Base-by-base conservation (phyloP, 2,888 invertebrate genomes). In the Trichopoda pennipes region DNA sequence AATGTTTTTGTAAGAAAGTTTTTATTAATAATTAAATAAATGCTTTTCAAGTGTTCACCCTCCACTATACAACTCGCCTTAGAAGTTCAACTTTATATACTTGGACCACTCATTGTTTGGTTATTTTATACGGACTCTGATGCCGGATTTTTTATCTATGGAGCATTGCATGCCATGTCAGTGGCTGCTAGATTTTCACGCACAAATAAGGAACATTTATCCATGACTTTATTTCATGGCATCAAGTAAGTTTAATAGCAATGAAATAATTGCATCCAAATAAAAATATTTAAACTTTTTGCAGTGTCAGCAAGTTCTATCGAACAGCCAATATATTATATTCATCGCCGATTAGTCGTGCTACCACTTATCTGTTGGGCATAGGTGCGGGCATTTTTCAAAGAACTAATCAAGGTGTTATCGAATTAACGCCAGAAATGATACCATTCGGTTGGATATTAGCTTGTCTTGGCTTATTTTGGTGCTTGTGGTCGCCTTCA, bases 11-110 rank as follows among this genome's bases (percentile, higher is more conserved):
- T 28, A 28, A 28, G 7, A 7, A 1, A 6, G 3, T 4, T 4
- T 28, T 28, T 28, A 7, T 28, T 28, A n/a, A 16, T 44, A 16
- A 14, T 44, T 44, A 42, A 14, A 4, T 44, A 14, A 38, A 14
- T 58, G 3, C 38, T 28, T 17, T 68, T 49, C 10, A 55, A 95
- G 95, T 96, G 95, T 86, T 95, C 95, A 23, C 94, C 95, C 0
- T 95, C 95, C 90, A 95, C 95, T 0, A 94, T 95, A 87, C 95
- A 95, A 86, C 88, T 95, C 83, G 95, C 95, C 0, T 87, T 95
- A 85, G 95, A 95, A 87, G 93, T 95, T 92, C 95, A 95, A 88
- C 91, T 95, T 12, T 94, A 94, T 12, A 89, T 95, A 63, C 85
- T 94, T 4, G 93, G 94, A 17, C 94, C 95, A 0, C 87, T 94